These are phyloP conservation scores for Eospalax fontanierii DNA, from an alignment of 2,797 vertebrate genomes.

Conservation along the genomic window DNA sequence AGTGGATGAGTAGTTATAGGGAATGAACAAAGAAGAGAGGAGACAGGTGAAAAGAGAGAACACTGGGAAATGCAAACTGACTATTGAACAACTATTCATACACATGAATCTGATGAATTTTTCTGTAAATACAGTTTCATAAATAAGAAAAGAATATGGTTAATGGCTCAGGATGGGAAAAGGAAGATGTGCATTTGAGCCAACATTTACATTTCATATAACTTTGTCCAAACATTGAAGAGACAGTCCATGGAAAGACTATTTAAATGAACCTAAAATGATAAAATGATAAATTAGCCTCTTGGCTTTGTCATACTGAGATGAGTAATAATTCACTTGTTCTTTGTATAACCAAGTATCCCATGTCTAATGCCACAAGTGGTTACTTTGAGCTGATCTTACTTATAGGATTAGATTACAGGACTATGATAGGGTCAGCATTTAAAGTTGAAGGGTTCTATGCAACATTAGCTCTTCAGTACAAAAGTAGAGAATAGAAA, in stretches of 20 bases:
- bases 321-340: no score
- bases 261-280: background rate
- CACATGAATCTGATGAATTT: background rate
- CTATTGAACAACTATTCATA: background rate
- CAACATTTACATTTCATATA: background rate
- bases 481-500: conserved; percentile 37
- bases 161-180: background rate
- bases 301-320: background rate
- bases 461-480: background rate
- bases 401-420: background rate
- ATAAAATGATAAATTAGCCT: background rate
- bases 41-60: background rate
- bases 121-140: background rate
- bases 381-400: background rate
- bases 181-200: background rate
- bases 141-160: conserved; percentile 13
- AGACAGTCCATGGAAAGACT: background rate
- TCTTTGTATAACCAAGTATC: background rate
- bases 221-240: background rate
- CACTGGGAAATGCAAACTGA: background rate
- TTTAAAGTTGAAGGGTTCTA: background rate
- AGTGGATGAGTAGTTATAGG: background rate
- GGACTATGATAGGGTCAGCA: background rate
- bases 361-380: background rate
- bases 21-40: background rate